Conservation (phyloP, 2,888 invertebrate species). For the Epistrophe grossulariae region DNA sequence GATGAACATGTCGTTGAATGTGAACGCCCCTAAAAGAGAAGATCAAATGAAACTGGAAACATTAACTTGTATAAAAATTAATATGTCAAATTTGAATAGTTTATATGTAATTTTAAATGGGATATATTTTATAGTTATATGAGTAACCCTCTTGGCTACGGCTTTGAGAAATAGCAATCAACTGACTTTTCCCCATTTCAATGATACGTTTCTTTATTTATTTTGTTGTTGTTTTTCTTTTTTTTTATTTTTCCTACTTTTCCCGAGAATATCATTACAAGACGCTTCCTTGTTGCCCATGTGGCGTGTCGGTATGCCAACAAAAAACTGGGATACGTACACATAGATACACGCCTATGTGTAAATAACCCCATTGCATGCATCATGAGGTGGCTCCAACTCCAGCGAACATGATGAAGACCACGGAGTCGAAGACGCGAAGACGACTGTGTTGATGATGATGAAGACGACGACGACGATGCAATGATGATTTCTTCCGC, state of each 20-base stretch:
- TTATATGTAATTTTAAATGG: too few relatives aligned
- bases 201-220: slow-evolving; percentile 32
- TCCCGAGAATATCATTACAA: slow-evolving; percentile 66
- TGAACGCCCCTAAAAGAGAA: too few relatives aligned
- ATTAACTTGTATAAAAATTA: too few relatives aligned
- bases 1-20: too few relatives aligned
- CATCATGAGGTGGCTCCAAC: slow-evolving; percentile 45
- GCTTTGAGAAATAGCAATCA: slow-evolving; percentile 16
- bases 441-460: slow-evolving; percentile 8
- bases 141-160: not conserved
- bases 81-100: too few relatives aligned
- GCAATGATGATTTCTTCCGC: slow-evolving; percentile 66
- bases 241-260: slow-evolving; percentile 29
- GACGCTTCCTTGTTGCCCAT: slow-evolving; percentile 71
- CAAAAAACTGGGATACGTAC: slow-evolving; percentile 36
- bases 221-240: not conserved
- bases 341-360: slow-evolving; percentile 53
- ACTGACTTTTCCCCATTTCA: slow-evolving; percentile 65
- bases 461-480: slow-evolving; percentile 25
- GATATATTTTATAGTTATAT: too few relatives aligned
- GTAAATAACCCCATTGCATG: slow-evolving; percentile 75
- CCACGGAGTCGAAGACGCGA: slow-evolving; percentile 18
- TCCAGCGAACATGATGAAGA: slow-evolving; percentile 22
- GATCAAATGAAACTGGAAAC: too few relatives aligned
- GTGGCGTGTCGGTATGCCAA: slow-evolving; percentile 68